Conservation (phyloP, 2,888 invertebrate species). For the Hirtodrosophila histrioides region DNA sequence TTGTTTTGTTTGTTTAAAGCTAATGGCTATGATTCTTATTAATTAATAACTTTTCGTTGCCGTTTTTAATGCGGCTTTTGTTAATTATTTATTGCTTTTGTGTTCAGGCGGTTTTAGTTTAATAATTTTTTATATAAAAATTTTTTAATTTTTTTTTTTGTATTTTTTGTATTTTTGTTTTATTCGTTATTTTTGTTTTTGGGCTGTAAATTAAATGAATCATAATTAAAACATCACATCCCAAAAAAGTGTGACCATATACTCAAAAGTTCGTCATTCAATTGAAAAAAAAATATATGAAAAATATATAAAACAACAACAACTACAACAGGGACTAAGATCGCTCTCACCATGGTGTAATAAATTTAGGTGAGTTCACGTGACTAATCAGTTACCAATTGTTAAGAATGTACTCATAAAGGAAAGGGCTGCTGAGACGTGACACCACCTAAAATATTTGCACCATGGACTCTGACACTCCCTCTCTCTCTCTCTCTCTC, state of each 20-base stretch:
- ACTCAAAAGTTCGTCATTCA: constrained; percentile 21
- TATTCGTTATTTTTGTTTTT: constrained; percentile 12
- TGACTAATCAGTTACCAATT: no score
- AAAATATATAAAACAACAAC: constrained; percentile 36
- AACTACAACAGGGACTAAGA: constrained; percentile 19
- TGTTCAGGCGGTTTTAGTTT: constrained; percentile 41
- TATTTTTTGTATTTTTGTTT: constrained; percentile 4
- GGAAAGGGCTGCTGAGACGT: no score
- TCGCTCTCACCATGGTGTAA: constrained; percentile 2
- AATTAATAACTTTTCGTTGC: constrained; percentile 14
- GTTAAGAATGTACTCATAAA: no score
- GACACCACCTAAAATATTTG: no score
- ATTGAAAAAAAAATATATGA: background rate
- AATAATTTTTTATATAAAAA: background rate
- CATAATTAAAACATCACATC: constrained; percentile 17
- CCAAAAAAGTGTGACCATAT: constrained; percentile 23
- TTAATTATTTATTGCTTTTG: constrained; percentile 51
- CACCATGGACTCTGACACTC: no score
- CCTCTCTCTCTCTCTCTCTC: constrained; percentile 4
- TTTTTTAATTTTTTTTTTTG: constrained; percentile 22
- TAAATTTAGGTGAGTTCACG: no score
- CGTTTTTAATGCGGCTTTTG: constrained; percentile 2
- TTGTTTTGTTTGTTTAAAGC: constrained; percentile 69
- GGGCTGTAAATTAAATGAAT: constrained; percentile 38
- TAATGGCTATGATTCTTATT: constrained; percentile 61